Evolutionary conservation across 2,113 vertebrate genomes (phyloP), one percentile per base, ranked within the genome.

Genomic region (Hyla sarda): DNA sequence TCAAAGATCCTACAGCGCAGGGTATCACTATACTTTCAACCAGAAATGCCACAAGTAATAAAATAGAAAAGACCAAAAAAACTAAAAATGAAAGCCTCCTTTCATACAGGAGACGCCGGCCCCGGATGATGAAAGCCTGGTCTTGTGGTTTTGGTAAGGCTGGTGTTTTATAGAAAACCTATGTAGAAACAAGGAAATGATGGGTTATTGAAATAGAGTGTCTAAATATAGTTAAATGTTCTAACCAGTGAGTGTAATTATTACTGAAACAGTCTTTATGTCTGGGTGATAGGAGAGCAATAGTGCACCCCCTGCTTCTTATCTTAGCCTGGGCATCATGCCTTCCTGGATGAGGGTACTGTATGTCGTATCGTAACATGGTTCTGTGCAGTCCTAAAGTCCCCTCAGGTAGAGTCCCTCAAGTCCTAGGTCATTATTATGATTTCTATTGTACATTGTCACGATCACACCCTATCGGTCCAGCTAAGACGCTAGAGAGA

Each of bases 131-230:
- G 47, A 47, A 25, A n/a, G 17, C 21, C 19, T n/a, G 21, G 1
- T 12, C 83, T 56, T 85, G 73, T 67, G 83, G 83, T 67, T 77
- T 65, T 65, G 28, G 37, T 67, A 50, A 23, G 34, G 19, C 58
- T 23, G 17, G 9, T 67, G 28, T 34, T 85, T 85, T 62, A 12
- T 41, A 60, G 25, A 45, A 58, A 62, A 52, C 14, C 25, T 48
- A 30, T 47, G 62, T 74, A 67, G 32, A 21, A 52, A 58, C n/a
- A 52, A 67, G 83, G 58, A 85, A 85, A 85, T 85, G 25, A 52
- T 30, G 19, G 50, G 58, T 52, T 78, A 78, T 76, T 1, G 56
- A 69, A 75, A 84, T 47, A 65, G 54, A 58, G 14, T 21, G 19
- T 67, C 74, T 67, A 78, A 52, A 50, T 76, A 23, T 67, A 85